Conservation (phyloP, 2,888 invertebrate species). For the Leucoma salicis region DNA sequence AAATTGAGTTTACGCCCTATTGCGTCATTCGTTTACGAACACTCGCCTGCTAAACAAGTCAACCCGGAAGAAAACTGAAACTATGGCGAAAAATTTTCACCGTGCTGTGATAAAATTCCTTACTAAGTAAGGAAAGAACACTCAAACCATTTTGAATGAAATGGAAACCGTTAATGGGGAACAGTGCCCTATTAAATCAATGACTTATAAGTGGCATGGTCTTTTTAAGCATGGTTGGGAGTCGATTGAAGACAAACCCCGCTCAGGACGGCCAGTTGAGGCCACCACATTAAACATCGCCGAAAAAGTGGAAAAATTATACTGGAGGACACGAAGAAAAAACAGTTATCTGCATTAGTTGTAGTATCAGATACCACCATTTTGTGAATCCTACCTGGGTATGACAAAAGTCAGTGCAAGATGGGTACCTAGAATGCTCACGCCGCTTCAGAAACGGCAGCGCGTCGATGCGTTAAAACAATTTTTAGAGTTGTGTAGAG, state of each 20-base stretch:
- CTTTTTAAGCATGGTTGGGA: no score
- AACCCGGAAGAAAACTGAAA: no score
- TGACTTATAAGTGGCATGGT: no score
- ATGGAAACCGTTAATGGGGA: no score
- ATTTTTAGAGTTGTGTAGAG: background rate
- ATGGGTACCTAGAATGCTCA: slow-evolving; percentile 38
- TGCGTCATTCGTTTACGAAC: no score
- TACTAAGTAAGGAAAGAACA: no score
- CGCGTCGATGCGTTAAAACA: background rate
- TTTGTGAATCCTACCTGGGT: slow-evolving; percentile 16
- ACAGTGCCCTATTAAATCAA: no score
- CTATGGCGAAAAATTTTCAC: no score
- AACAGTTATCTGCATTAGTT: slow-evolving; percentile 3
- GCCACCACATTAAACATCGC: background rate
- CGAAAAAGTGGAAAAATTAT: slow-evolving; percentile 2
- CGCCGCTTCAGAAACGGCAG: slow-evolving; percentile 13
- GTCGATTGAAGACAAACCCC: background rate
- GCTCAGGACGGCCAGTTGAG: background rate
- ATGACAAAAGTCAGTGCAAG: slow-evolving; percentile 34
- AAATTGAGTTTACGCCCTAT: no score
- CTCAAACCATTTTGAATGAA: no score
- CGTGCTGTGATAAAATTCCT: no score
- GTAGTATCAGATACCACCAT: slow-evolving; percentile 1
- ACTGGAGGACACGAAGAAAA: slow-evolving; percentile 1
- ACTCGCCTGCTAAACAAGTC: no score